phyloP scores from a whole-genome alignment of 2,113 vertebrate species.

The Siniperca chuatsi region DNA sequence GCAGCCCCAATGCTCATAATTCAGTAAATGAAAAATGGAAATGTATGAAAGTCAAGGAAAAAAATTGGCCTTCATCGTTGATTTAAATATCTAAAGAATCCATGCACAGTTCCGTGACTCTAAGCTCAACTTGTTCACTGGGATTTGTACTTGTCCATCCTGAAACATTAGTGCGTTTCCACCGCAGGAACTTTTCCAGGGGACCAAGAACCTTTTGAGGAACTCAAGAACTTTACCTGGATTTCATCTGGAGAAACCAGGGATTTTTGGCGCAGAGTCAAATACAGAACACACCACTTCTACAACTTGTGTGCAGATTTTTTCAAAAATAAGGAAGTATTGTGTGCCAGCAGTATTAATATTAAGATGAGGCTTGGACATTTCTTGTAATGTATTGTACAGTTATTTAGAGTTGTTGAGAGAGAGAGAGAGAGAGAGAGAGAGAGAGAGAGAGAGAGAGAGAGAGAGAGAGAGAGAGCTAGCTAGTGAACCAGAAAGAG shows the following conservation, averaged over 20 bases:
- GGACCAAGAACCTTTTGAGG: background rate
- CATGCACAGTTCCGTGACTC: background rate
- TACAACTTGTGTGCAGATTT: background rate
- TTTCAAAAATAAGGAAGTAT: background rate
- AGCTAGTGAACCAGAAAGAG: background rate
- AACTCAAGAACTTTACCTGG: background rate
- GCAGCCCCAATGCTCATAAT: conserved; percentile 15
- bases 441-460: background rate
- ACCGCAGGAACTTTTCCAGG: too few species aligned
- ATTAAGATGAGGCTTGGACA: background rate
- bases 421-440: background rate
- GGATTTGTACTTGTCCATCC: background rate
- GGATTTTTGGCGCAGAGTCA: background rate
- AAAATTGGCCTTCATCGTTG: background rate
- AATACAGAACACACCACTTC: background rate
- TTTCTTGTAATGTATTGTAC: background rate
- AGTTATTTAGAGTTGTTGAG: background rate
- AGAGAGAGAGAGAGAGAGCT: background rate
- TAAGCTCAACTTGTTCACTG: background rate
- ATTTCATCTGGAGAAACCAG: background rate
- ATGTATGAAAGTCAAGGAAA: background rate
- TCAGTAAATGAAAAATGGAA: background rate
- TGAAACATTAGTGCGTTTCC: background rate
- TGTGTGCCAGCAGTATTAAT: background rate
- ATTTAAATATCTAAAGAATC: conserved; percentile 6